Evolutionary conservation across 2,888 invertebrate species (phyloP), one percentile per base, ranked within the genome.

Genomic region (Tiliacea citrago): DNA sequence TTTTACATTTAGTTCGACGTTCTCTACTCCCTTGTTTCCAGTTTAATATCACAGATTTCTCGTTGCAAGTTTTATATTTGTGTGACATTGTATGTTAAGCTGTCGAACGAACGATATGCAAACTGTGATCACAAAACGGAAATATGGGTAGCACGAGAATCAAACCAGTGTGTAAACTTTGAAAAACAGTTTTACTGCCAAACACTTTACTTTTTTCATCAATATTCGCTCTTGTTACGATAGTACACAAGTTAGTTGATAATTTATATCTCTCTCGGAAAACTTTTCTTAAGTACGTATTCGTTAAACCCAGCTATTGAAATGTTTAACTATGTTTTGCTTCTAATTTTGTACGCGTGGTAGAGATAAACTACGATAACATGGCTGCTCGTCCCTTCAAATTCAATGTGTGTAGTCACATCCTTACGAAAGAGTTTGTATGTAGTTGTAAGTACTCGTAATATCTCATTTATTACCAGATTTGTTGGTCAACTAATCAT

Each of bases 11-110:
- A 53, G 24, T 24, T 13, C 55, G 53, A 60, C 47, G 24, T 47
- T n/a, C 39, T 57, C 16, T 13, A 60, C 47, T 39, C 24, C 12
- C 18, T 45, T n/a, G 55, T 74, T 79, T 81, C 81, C 78, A 66
- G 24, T 74, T 63, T 29, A n/a, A n/a, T n/a, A n/a, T 67, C 69
- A 67, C 60, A 68, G 35, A 61, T 65, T 57, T 13, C 39, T 13
- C 16, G 10, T 53, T 42, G 39, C 39, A 39, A 49, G 47, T 72
- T 79, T 61, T 72, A 47, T 47, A 53, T 53, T 53, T 72, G 0
- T 70, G 24, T 39, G n/a, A n/a, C 24, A 53, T n/a, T 68, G 21
- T 77, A 1, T 51, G 18, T 21, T 12, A 16, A 24, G 10, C 21
- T 79, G 24, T 53, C 6, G 13, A 53, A 35, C 6, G 6, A 35